Evolutionary conservation across 2,113 vertebrate genomes (phyloP), one percentile per base, ranked within the genome.

Genomic region (Spilogale gracilis): DNA sequence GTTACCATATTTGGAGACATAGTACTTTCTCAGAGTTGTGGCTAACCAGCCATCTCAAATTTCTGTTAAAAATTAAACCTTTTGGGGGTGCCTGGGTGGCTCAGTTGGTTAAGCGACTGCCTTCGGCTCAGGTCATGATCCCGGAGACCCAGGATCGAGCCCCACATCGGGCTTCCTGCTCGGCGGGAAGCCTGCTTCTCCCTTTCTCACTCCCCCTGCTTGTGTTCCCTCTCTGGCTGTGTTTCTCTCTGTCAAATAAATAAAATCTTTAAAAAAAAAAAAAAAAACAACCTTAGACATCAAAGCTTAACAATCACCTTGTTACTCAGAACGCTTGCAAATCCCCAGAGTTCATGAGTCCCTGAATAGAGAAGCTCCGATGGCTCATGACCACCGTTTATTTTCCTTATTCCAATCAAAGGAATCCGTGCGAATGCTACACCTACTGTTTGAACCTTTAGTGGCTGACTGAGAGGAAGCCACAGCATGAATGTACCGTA

Each of bases 11-110:
- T 94, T 82, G 79, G 93, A 93, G 94, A 71, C 7, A 48, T 0
- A 13, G 25, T 14, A 23, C n/a, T 91, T 90, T 80, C 74, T 93
- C 81, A 65, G 10, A 89, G 85, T 63, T 84, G 30, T 50, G 65
- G 32, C 45, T 91, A 71, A 16, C 58, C 17, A 85, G 78, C 38
- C 93, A 82, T 85, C 89, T 88, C 54, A 73, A 78, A 92, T 32
- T 76, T 38, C 20, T 85, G 85, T 69, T 94, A 96, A 94, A 97
- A 87, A 92, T 87, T 58, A 91, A 83, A 69, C 38, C 4, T 93
- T 54, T 80, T 38, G 38, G 38, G 38, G 38, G 38, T 38, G 38
- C 38, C 38, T 38, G 38, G 38, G 38, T 38, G 38, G 38, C 38
- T 38, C 38, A 38, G 38, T 38, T 38, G 38, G 38, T 38, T 38